These are phyloP conservation scores for Nicator chloris DNA, from an alignment of 2,113 vertebrate genomes.

Conservation along the genomic window DNA sequence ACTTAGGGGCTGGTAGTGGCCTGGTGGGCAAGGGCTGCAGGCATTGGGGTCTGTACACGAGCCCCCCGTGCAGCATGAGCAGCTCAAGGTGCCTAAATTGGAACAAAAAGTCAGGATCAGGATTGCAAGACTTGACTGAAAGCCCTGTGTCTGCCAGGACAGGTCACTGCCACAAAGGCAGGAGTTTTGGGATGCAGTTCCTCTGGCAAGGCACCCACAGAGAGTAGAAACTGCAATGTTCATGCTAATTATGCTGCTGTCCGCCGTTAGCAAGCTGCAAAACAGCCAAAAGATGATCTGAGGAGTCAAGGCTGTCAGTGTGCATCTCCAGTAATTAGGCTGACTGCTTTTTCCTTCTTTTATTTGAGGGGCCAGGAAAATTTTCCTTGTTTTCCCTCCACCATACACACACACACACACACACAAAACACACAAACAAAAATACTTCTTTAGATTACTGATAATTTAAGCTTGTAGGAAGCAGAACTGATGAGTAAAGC, in stretches of 20 bases:
- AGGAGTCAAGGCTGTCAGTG: not conserved
- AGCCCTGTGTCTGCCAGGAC: not conserved
- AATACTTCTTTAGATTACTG: not conserved
- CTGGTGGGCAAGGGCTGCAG: conserved; percentile 74
- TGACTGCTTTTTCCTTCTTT: not conserved
- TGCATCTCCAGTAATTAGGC: not conserved
- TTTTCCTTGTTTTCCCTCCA: not conserved
- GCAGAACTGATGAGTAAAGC: not conserved
- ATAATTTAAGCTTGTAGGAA: not conserved
- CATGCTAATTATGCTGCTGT: not conserved
- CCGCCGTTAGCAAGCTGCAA: not conserved
- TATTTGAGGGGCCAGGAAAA: not conserved
- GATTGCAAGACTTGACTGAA: not conserved
- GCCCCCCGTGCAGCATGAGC: conserved; percentile 75
- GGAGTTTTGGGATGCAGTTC: not conserved
- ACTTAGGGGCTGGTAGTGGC: conserved; percentile 76
- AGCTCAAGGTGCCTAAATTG: conserved; percentile 71
- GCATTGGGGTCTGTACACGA: conserved; percentile 67
- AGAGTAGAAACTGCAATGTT: not conserved
- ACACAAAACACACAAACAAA: not conserved
- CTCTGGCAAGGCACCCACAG: not conserved
- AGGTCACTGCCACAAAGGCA: not conserved
- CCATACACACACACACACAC: not conserved
- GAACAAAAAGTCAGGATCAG: not conserved
- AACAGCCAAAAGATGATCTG: not conserved